Base-by-base conservation (phyloP, 2,888 invertebrate genomes). In the Timema podura region DNA sequence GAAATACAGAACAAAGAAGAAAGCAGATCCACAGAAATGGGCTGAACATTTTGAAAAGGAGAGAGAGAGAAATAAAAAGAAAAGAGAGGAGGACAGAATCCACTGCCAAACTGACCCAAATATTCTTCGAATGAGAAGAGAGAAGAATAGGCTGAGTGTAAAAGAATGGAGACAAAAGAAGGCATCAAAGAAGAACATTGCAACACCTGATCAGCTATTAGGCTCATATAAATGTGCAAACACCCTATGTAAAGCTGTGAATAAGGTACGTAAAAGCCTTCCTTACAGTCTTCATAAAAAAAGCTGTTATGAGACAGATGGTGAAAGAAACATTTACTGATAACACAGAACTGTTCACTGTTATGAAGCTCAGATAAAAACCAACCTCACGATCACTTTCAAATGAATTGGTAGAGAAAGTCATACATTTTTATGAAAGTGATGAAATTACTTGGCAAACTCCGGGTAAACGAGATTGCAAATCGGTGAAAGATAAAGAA, bases 131-230 rank as follows among this genome's bases (percentile, higher is more conserved):
- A n/a, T n/a, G n/a, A n/a, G n/a, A n/a, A n/a, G n/a, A n/a, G n/a
- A n/a, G n/a, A n/a, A n/a, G n/a, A n/a, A n/a, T n/a, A n/a, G n/a
- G n/a, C n/a, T n/a, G n/a, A n/a, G n/a, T n/a, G n/a, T n/a, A 57
- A 57, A 16, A 57, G 57, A 57, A 57, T 57, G 57, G 13, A 57
- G 57, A 16, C n/a, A 57, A 16, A 57, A 57, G 13, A 57, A 57
- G 16, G n/a, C 15, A 8, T 16, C 16, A 57, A 13, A 15, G n/a
- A 57, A n/a, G 7, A 57, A 57, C 7, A 11, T 6, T 57, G 7
- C 15, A 15, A 57, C 7, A 16, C 9, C n/a, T n/a, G 7, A n/a
- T 57, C 16, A n/a, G 16, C 7, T 16, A 57, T 16, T 57, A 16
- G 57, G 57, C 16, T 57, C 57, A 6, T 57, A 57, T 13, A 11